Percentiles rank a stretch among this genome's conserved stretches.
Conservation (phyloP, 2,888 invertebrate species). For the Acrobasis suavella region DNA sequence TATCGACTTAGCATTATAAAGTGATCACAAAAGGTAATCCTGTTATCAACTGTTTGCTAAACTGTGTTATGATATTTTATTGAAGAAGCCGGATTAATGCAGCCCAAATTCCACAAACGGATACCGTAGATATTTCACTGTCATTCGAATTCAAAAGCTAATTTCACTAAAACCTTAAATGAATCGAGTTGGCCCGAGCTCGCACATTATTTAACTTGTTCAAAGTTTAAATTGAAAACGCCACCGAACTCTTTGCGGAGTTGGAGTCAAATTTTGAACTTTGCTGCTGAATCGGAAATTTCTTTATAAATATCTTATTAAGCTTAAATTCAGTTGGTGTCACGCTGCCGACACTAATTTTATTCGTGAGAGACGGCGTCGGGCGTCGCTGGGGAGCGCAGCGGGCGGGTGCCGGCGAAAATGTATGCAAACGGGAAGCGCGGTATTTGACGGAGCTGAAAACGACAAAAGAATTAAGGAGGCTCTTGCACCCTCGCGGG, state of each 20-base stretch:
- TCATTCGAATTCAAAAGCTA: constrained; percentile 78
- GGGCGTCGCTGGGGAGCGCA: constrained; percentile 47
- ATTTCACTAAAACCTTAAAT: constrained; percentile 81
- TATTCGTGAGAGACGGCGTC: constrained; percentile 77
- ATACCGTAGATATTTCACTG: constrained; percentile 67
- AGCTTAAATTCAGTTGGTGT: constrained; percentile 81
- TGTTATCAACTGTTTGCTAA: background rate
- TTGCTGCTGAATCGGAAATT: constrained; percentile 81
- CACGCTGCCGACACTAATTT: constrained; percentile 82
- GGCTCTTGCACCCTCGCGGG: constrained; percentile 35
- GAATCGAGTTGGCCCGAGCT: constrained; percentile 78
- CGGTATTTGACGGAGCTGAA: constrained; percentile 78
- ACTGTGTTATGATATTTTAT: constrained; percentile 32
- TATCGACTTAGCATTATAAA: background rate
- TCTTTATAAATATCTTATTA: constrained; percentile 83
- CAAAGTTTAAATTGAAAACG: constrained; percentile 82
- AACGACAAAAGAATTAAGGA: constrained; percentile 80
- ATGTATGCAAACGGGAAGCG: constrained; percentile 79
- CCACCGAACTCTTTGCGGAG: constrained; percentile 78
- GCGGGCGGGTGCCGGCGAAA: constrained; percentile 58
- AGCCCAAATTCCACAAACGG: constrained; percentile 50
- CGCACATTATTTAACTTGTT: constrained; percentile 81
- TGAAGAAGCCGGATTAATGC: constrained; percentile 53
- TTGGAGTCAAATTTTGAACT: constrained; percentile 80
- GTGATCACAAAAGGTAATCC: background rate